A percentile compares a stretch with the other conserved stretches of the same genome.
Conservation (phyloP, 2,113 vertebrate species). For the Festucalex cinctus region DNA sequence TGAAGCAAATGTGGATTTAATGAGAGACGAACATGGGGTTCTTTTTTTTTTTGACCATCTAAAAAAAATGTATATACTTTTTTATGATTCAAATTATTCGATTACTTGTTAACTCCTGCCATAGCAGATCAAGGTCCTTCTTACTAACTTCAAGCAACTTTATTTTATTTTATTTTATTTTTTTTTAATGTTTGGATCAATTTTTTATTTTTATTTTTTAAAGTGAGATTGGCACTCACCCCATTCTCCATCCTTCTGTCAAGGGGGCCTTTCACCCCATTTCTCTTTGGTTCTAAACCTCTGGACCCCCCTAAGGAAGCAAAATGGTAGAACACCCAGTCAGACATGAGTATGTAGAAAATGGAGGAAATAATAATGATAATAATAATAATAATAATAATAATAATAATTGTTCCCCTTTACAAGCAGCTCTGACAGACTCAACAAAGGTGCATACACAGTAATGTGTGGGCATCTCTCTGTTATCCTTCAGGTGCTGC, state of each 20-base stretch:
- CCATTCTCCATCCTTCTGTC: slow-evolving; percentile 92
- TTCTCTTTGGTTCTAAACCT: slow-evolving; percentile 82
- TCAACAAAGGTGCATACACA: background rate
- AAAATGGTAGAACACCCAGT: slow-evolving; percentile 24
- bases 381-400: background rate
- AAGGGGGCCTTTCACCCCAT: slow-evolving; percentile 80
- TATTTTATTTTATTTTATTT: too few species aligned
- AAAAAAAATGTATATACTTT: background rate
- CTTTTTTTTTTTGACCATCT: background rate
- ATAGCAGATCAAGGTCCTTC: too few species aligned
- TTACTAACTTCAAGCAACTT: too few species aligned
- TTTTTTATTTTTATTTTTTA: background rate
- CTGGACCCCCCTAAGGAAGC: slow-evolving; percentile 74
- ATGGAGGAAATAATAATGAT: too few species aligned
- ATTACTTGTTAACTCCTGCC: too few species aligned
- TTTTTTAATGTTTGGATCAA: too few species aligned
- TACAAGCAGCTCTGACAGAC: slow-evolving; percentile 23
- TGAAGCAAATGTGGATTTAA: background rate
- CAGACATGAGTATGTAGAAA: background rate
- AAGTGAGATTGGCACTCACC: slow-evolving; percentile 69
- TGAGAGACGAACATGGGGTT: background rate
- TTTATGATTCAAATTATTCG: background rate
- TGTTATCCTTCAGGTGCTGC: slow-evolving; percentile 10
- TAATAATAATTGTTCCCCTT: slow-evolving; percentile 2
- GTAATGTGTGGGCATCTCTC: slow-evolving; percentile 5